Conservation (phyloP, 2,113 vertebrate species). For the Nothocercus julius region DNA sequence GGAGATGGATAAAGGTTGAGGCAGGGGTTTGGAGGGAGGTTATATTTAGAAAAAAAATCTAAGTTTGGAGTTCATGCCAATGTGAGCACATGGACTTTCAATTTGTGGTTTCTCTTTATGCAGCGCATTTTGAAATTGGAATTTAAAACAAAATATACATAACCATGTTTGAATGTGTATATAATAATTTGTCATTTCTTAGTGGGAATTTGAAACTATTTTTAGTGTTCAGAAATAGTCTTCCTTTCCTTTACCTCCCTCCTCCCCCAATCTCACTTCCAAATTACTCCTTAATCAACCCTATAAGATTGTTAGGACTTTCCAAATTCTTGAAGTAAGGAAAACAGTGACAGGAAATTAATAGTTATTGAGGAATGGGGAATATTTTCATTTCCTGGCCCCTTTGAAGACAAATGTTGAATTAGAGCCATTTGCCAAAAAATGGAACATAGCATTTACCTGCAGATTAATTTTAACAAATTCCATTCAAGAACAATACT, state of each 20-base stretch:
- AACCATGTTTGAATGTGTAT: conserved; percentile 11
- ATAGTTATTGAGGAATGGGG: conserved; percentile 57
- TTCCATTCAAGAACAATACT: not conserved
- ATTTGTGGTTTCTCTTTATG: conserved; percentile 67
- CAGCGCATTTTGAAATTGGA: conserved; percentile 53
- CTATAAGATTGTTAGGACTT: conserved; percentile 31
- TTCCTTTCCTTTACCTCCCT: conserved; percentile 1
- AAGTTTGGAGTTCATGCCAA: conserved; percentile 5
- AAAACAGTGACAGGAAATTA: conserved; percentile 66
- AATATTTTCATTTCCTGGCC: conserved; percentile 57
- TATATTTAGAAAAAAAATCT: conserved; percentile 14
- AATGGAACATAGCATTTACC: not conserved
- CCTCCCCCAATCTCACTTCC: not conserved
- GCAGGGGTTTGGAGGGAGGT: not conserved
- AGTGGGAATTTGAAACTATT: conserved; percentile 62
- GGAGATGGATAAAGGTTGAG: conserved; percentile 27
- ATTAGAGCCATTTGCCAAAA: conserved; percentile 28
- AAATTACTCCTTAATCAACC: conserved; percentile 58
- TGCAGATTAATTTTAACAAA: conserved; percentile 9
- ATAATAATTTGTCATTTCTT: conserved; percentile 62
- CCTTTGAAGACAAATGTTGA: not conserved
- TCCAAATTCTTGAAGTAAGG: conserved; percentile 33
- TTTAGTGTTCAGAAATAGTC: conserved; percentile 45
- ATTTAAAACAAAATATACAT: conserved; percentile 71
- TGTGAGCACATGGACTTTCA: conserved; percentile 57